phyloP scores from a whole-genome alignment of 2,797 vertebrate genomes.

The Lutjanus campechanus region DNA sequence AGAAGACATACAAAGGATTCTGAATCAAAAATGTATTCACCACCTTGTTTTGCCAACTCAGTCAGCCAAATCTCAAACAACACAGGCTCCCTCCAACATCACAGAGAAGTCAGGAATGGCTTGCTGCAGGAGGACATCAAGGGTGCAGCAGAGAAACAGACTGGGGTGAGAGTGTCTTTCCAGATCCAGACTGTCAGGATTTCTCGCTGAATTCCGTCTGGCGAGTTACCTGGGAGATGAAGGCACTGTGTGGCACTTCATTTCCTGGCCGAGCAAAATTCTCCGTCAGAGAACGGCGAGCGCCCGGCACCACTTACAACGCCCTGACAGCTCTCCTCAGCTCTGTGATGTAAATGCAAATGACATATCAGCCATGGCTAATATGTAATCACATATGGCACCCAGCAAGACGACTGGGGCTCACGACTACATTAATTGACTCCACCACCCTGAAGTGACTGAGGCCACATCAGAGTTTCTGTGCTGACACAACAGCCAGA shows the following conservation, averaged over 20 bases:
- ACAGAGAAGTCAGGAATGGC: conserved; percentile 77
- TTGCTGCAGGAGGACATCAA: conserved; percentile 81
- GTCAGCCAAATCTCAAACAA: conserved; percentile 85
- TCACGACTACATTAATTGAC: conserved; percentile 83
- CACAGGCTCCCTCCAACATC: conserved; percentile 82
- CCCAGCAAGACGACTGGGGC: conserved; percentile 77
- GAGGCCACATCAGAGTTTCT: conserved; percentile 76
- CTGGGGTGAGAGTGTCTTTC: conserved; percentile 78
- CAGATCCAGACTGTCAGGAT: conserved; percentile 80
- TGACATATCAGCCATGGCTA: conserved; percentile 82
- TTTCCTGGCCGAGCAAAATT: conserved; percentile 76
- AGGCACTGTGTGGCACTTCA: conserved; percentile 77
- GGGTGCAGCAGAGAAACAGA: conserved; percentile 75
- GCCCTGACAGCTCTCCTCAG: conserved; percentile 74
- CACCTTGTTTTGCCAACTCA: conserved; percentile 85
- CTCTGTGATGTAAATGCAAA: conserved; percentile 83
- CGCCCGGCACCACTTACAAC: conserved; percentile 65
- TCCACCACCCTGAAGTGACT: conserved; percentile 78
- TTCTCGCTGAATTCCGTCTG: conserved; percentile 74
- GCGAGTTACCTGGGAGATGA: conserved; percentile 80
- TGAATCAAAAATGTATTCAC: conserved; percentile 81
- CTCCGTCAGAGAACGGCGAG: conserved; percentile 63
- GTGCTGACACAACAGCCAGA: conserved; percentile 72
- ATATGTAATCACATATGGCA: conserved; percentile 86
- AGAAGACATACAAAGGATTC: conserved; percentile 77